These are phyloP conservation scores for Eupithecia exiguata DNA, from an alignment of 2,888 invertebrate species.

Conservation along the genomic window DNA sequence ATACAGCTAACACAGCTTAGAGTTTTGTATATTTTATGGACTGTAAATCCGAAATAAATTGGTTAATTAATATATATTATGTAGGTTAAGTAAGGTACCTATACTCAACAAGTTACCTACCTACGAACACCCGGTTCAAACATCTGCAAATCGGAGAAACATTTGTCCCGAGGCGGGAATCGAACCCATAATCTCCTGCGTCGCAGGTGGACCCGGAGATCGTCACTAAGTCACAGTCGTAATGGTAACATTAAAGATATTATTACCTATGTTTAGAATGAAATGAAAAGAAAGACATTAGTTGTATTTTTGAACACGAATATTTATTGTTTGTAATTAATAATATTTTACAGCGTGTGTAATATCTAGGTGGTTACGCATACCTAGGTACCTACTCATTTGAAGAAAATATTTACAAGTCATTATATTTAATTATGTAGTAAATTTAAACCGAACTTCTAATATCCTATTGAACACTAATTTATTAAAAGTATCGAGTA, in stretches of 20 bases:
- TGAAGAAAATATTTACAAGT: constrained; percentile 26
- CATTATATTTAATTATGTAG: neutral
- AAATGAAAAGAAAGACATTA: neutral
- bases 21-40: too few species aligned
- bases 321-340: constrained; percentile 27
- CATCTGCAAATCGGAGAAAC: neutral
- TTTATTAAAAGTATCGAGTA: constrained; percentile 22
- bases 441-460: constrained; percentile 13
- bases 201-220: neutral
- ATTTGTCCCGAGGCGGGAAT: neutral
- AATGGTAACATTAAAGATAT: neutral
- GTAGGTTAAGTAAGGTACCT: too few species aligned
- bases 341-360: constrained; percentile 29
- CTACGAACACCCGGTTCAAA: neutral
- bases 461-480: constrained; percentile 34
- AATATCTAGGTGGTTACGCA: constrained; percentile 27
- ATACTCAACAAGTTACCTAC: too few species aligned
- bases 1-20: too few species aligned
- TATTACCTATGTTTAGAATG: neutral
- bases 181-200: neutral
- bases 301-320: constrained; percentile 34
- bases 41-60: too few species aligned
- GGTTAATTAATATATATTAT: too few species aligned
- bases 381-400: too few species aligned
- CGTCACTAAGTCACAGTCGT: neutral